These are phyloP conservation scores for Vannuccia rotundouncinata DNA, from an alignment of 2,888 invertebrate species.

Conservation along the genomic window DNA sequence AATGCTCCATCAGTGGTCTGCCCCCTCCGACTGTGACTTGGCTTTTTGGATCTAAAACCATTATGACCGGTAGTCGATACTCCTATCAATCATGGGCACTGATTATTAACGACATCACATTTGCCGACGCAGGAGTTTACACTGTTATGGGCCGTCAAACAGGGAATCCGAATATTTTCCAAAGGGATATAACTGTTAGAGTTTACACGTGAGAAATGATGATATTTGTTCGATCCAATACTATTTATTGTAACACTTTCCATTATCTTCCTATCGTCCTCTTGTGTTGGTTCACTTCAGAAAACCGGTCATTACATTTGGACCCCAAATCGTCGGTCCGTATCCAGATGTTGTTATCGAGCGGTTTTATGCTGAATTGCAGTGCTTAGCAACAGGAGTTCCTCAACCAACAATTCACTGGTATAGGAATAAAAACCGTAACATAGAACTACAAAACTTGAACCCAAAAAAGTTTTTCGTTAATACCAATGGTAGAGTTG, in stretches of 20 bases:
- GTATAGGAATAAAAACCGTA: slow-evolving; percentile 13
- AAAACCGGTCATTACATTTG: slow-evolving; percentile 19
- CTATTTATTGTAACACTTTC: neutral
- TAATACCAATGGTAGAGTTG: slow-evolving; percentile 29
- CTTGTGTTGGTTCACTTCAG: neutral
- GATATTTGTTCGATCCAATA: neutral
- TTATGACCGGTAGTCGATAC: neutral
- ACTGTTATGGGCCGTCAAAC: slow-evolving; percentile 8
- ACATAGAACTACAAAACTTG: slow-evolving; percentile 26
- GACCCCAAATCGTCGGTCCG: slow-evolving; percentile 24
- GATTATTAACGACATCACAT: neutral
- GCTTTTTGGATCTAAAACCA: neutral
- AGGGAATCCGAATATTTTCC: neutral
- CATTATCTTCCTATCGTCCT: neutral
- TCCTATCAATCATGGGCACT: neutral
- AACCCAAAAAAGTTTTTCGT: slow-evolving; percentile 33
- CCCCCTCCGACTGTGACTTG: neutral
- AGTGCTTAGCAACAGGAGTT: slow-evolving; percentile 34
- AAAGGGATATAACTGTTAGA: slow-evolving; percentile 11
- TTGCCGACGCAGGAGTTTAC: neutral
- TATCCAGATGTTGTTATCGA: slow-evolving; percentile 21
- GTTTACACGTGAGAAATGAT: neutral
- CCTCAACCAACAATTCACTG: slow-evolving; percentile 32
- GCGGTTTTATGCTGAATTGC: slow-evolving; percentile 9
- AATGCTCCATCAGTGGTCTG: neutral